A percentile compares a stretch with the other conserved stretches of the same genome.
Conservation (phyloP, 2,113 vertebrate species). For the Galbula dea region DNA sequence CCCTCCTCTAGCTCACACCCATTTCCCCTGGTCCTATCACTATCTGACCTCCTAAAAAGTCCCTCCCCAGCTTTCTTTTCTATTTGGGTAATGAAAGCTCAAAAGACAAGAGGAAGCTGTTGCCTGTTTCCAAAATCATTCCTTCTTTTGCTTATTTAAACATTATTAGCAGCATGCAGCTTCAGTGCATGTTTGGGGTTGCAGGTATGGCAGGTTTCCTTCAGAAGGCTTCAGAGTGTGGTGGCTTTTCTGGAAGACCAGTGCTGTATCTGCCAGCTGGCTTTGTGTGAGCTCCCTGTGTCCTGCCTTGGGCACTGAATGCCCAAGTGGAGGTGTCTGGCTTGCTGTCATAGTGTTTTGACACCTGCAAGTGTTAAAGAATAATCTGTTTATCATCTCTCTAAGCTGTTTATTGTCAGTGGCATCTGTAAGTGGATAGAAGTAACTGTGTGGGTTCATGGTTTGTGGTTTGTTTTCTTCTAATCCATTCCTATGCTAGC, state of each 20-base stretch:
- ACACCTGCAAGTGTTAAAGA: not conserved
- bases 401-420: not conserved
- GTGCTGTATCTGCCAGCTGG: not conserved
- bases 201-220: not conserved
- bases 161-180: not conserved
- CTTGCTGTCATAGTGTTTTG: not conserved
- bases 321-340: not conserved
- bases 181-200: not conserved
- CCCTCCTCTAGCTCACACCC: too few relatives aligned
- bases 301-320: not conserved
- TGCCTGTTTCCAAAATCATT: not conserved
- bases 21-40: too few relatives aligned
- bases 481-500: not conserved
- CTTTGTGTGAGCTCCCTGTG: not conserved
- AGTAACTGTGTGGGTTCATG: not conserved
- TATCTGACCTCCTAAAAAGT: too few relatives aligned
- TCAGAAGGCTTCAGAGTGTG: not conserved
- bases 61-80: too few relatives aligned
- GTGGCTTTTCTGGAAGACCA: not conserved
- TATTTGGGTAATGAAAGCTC: not conserved
- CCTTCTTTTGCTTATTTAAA: not conserved
- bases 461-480: not conserved
- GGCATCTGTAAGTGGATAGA: not conserved
- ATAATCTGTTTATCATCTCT: not conserved
- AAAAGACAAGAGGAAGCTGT: not conserved